Conservation (phyloP, 2,113 vertebrate species). For the Coryphaenoides rupestris region DNA sequence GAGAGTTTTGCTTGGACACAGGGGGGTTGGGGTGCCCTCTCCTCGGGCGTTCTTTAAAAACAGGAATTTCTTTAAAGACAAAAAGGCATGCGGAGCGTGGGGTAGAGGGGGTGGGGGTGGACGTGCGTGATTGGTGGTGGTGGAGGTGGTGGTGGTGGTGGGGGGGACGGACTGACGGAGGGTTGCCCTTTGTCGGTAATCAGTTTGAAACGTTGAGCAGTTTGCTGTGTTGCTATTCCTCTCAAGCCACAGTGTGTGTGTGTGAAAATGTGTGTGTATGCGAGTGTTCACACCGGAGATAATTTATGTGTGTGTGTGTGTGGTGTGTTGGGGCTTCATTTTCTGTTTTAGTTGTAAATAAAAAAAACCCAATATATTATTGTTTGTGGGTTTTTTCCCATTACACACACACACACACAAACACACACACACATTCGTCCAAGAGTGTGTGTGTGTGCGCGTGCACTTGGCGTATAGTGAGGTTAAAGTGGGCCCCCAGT, state of each 20-base stretch:
- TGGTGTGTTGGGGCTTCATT: neutral
- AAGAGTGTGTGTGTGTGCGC: slow-evolving; percentile 48
- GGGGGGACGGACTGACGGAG: slow-evolving; percentile 32
- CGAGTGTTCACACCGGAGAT: slow-evolving; percentile 30
- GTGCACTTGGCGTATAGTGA: slow-evolving; percentile 71
- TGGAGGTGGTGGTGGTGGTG: slow-evolving; percentile 34
- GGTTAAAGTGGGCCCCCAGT: slow-evolving; percentile 76
- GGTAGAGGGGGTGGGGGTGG: slow-evolving; percentile 36
- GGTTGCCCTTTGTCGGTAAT: slow-evolving; percentile 62
- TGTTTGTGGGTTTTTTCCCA: slow-evolving; percentile 5
- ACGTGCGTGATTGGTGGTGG: slow-evolving; percentile 20
- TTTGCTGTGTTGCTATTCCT: slow-evolving; percentile 47
- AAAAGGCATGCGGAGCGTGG: slow-evolving; percentile 45
- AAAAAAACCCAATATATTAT: slow-evolving; percentile 39
- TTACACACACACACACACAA: too few species aligned
- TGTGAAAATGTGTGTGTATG: slow-evolving; percentile 11
- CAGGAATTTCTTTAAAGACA: slow-evolving; percentile 74
- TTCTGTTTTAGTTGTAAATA: slow-evolving; percentile 23
- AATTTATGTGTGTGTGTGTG: slow-evolving; percentile 22
- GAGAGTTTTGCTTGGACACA: slow-evolving; percentile 39
- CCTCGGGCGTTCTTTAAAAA: slow-evolving; percentile 66
- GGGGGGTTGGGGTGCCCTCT: slow-evolving; percentile 39
- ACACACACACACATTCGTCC: slow-evolving; percentile 24
- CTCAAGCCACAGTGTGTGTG: slow-evolving; percentile 36
- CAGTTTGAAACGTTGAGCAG: slow-evolving; percentile 65